Evolutionary conservation across 2,888 invertebrate genomes (phyloP).

Genomic region (Tridacna crocea): DNA sequence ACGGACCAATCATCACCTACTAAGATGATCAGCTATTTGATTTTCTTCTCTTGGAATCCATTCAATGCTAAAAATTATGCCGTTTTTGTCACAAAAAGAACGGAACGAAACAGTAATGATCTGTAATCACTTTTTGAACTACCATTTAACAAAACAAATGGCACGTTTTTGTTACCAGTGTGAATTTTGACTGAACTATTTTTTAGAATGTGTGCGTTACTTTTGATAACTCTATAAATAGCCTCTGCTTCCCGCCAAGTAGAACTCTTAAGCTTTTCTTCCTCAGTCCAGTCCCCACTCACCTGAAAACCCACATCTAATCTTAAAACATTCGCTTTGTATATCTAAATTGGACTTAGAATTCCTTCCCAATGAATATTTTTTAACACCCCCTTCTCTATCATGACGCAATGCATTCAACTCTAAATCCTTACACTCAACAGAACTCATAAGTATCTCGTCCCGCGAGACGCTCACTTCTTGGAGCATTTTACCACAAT

Average conservation of each 20-base stretch:
- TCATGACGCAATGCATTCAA: neutral
- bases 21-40: slow-evolving; percentile 13
- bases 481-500: neutral
- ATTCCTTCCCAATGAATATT: too few species aligned
- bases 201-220: neutral
- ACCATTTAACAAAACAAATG: slow-evolving; percentile 13
- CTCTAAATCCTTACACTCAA: neutral
- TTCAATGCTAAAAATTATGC: slow-evolving; percentile 3
- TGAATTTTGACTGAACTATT: neutral
- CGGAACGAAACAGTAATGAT: neutral
- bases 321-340: too few species aligned
- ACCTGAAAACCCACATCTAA: neutral
- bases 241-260: slow-evolving; percentile 10
- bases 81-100: slow-evolving; percentile 9
- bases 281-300: neutral
- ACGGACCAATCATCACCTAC: slow-evolving; percentile 28
- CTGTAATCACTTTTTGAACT: slow-evolving; percentile 22
- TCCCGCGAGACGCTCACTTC: neutral
- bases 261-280: neutral
- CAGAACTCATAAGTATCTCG: neutral
- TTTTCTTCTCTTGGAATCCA: slow-evolving; percentile 37
- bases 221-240: neutral
- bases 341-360: too few species aligned
- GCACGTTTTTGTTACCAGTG: slow-evolving; percentile 26
- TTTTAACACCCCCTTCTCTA: neutral